These are phyloP conservation scores for Drosophila punjabiensis DNA, from an alignment of 1,140 invertebrate species.

Conservation along the genomic window DNA sequence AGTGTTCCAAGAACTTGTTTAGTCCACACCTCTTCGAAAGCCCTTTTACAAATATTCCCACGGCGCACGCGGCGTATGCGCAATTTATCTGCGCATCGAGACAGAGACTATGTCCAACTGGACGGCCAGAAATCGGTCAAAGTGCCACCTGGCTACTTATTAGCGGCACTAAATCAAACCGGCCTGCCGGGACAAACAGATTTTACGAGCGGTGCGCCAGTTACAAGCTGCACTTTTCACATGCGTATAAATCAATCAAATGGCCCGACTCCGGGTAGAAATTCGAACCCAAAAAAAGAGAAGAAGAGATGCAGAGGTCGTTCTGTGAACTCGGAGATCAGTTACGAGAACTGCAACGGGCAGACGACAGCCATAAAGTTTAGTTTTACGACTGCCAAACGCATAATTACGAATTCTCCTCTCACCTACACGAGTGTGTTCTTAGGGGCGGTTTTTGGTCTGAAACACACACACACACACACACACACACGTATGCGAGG, in stretches of 20 bases:
- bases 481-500: not conserved
- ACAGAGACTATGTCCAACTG: not conserved
- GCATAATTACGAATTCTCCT: slow-evolving; percentile 69
- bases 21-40: not conserved
- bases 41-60: not conserved
- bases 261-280: slow-evolving; percentile 15
- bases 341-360: slow-evolving; percentile 34
- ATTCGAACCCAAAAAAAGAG: not conserved
- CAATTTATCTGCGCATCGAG: slow-evolving; percentile 49
- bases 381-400: slow-evolving; percentile 75
- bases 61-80: slow-evolving; percentile 66
- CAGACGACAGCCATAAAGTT: slow-evolving; percentile 68
- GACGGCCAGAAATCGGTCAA: slow-evolving; percentile 31
- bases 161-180: slow-evolving; percentile 60
- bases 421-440: slow-evolving; percentile 47
- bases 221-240: slow-evolving; percentile 61
- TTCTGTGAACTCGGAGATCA: slow-evolving; percentile 35
- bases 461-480: not conserved
- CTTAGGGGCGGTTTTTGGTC: slow-evolving; percentile 33
- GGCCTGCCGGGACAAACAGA: slow-evolving; percentile 31
- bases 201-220: slow-evolving; percentile 50
- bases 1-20: slow-evolving; percentile 6
- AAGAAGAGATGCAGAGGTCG: slow-evolving; percentile 17
- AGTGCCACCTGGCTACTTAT: slow-evolving; percentile 55
- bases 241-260: slow-evolving; percentile 76